Evolutionary conservation across 1,140 invertebrate species (phyloP).

Genomic region (Drosophila micromelanica): DNA sequence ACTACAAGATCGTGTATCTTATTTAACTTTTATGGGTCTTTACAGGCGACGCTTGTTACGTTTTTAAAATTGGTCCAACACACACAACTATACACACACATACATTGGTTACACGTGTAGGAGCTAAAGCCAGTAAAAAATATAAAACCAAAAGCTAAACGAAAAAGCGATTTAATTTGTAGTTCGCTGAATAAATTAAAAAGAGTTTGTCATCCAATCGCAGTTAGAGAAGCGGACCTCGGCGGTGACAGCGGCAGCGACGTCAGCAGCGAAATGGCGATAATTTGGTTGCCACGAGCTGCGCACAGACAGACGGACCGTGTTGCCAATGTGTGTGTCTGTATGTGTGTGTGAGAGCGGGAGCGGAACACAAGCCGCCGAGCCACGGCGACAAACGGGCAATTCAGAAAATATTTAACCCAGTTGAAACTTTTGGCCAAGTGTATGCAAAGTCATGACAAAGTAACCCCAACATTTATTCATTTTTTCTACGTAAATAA

Average conservation of each 20-base stretch:
- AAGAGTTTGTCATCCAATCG: slow-evolving; percentile 67
- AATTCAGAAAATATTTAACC: slow-evolving; percentile 10
- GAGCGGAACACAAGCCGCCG: not conserved
- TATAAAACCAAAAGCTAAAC: slow-evolving; percentile 52
- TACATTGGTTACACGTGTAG: slow-evolving; percentile 53
- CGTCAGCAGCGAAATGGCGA: slow-evolving; percentile 48
- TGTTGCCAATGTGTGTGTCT: not conserved
- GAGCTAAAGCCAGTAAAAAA: slow-evolving; percentile 37
- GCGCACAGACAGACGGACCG: slow-evolving; percentile 19
- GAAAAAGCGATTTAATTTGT: slow-evolving; percentile 69
- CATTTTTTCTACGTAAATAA: not conserved
- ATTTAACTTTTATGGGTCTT: slow-evolving; percentile 56
- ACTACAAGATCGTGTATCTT: slow-evolving; percentile 50
- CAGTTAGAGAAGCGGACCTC: slow-evolving; percentile 36
- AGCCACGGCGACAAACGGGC: slow-evolving; percentile 5
- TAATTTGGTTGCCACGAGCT: slow-evolving; percentile 67
- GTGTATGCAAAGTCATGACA: not conserved
- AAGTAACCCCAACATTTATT: not conserved
- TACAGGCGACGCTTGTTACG: slow-evolving; percentile 55
- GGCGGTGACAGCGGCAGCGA: not conserved
- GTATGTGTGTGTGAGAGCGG: not conserved
- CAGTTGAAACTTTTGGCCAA: slow-evolving; percentile 20
- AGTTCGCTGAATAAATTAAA: slow-evolving; percentile 77
- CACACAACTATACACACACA: slow-evolving; percentile 1
- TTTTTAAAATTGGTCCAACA: slow-evolving; percentile 41